Evolutionary conservation across 2,888 invertebrate genomes (phyloP), one percentile per base, ranked within the genome.

Genomic region (Epistrophe grossulariae): DNA sequence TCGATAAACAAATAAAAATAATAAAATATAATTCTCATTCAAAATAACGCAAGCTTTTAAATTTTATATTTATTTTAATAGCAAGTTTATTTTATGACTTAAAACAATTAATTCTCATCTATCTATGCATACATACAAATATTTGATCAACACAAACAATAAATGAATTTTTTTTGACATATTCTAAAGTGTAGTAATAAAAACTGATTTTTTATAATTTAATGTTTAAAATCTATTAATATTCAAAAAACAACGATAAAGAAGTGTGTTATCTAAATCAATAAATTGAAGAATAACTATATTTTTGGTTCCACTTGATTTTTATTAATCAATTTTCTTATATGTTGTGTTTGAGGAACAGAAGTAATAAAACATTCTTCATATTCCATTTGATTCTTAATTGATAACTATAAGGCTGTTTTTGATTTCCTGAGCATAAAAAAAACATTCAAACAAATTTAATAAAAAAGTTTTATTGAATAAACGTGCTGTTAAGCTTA

Each of bases 71-170:
- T 38, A 59, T 59, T 35, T 35, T 59, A 35, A n/a, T 19, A 38
- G 17, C 59, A 60, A 11, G 38, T 38, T 38, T 59, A 38, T 59
- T 38, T 60, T 38, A 60, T 38, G 17, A 38, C 38, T 38, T 17
- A 19, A 60, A 38, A 60, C 60, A 60, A 60, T 60, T 60, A 60
- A 60, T 60, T 40, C 40, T 19, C 38, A 19, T 60, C 38, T 24
- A 24, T 24, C 24, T 24, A 24, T 24, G 24, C 3, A 24, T n/a
- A 24, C 1, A 24, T 2, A 24, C 3, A 31, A 19, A 52, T 19
- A 60, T 60, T 60, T 60, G 7, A 19, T 60, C 19, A 38, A 38
- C 7, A 60, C 1, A 59, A 19, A 6, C 31, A 57, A 57, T 35
- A 57, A 7, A 15, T 2, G 6, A 24, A 24, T 19, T 35, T 59